A percentile compares a stretch with the other conserved stretches of the same genome.
phyloP scores from a whole-genome alignment of 2,888 invertebrate species.

The Xestobium rufovillosum region DNA sequence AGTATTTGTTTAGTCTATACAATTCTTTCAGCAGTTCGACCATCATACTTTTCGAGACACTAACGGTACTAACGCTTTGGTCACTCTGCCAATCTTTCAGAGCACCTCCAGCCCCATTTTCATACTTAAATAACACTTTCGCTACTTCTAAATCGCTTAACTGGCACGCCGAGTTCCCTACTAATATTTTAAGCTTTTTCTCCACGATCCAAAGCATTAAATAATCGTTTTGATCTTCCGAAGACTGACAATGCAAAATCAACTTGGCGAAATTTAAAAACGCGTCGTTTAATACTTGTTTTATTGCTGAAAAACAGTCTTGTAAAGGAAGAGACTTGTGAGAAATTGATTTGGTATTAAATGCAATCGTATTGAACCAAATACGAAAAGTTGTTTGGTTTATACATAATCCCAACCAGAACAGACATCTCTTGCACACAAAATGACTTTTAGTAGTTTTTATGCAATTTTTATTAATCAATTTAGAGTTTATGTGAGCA shows the following conservation, averaged over 20 bases:
- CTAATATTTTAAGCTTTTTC: conserved; percentile 49
- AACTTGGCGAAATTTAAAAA: conserved; percentile 51
- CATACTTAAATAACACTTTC: conserved; percentile 52
- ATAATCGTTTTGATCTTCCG: conserved; percentile 45
- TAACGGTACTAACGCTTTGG: conserved; percentile 45
- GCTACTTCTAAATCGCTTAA: conserved; percentile 47
- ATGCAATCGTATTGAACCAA: conserved; percentile 52
- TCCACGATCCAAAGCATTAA: conserved; percentile 57
- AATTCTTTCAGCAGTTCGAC: conserved; percentile 48
- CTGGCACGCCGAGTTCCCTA: conserved; percentile 35
- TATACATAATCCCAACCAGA: conserved; percentile 50
- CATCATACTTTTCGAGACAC: conserved; percentile 55
- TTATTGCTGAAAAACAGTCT: conserved; percentile 51
- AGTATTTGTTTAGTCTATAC: conserved; percentile 47
- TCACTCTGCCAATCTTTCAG: conserved; percentile 50
- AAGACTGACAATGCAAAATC: conserved; percentile 46
- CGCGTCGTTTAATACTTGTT: conserved; percentile 46
- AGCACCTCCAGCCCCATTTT: conserved; percentile 41
- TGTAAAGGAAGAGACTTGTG: conserved; percentile 33
- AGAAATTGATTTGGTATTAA: conserved; percentile 32
- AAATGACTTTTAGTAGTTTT: conserved; percentile 44
- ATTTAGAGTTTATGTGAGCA: conserved; percentile 45
- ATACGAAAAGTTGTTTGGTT: conserved; percentile 45
- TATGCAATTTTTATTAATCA: conserved; percentile 32
- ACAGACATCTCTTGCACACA: conserved; percentile 51